Conservation (phyloP, 2,888 invertebrate species). For the Hedychridium roseum region DNA sequence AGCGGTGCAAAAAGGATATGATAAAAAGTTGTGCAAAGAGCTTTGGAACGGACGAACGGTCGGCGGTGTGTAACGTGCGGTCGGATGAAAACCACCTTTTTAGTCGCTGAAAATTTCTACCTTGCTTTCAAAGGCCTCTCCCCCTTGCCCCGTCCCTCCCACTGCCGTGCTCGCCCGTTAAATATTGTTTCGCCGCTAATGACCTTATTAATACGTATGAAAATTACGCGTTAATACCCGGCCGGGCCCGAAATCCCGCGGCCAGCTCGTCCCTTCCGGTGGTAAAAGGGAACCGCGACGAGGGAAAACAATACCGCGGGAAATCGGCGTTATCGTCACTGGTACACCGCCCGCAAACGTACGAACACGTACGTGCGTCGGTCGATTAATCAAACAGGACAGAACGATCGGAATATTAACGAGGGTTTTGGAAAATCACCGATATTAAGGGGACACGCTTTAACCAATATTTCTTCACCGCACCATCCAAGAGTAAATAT, state of each 20-base stretch:
- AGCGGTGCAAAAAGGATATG: too few species aligned
- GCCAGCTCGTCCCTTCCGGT: constrained; percentile 12
- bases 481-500: too few species aligned
- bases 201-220: constrained; percentile 53
- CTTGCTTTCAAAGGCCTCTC: constrained; percentile 11
- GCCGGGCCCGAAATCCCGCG: constrained; percentile 8
- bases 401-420: too few species aligned
- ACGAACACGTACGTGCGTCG: too few species aligned
- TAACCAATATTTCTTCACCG: too few species aligned
- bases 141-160: constrained; percentile 3
- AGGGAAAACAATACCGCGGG: constrained; percentile 28
- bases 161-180: constrained; percentile 21
- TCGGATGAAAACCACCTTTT: too few species aligned
- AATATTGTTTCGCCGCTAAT: constrained; percentile 50
- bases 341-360: constrained; percentile 13
- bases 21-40: too few species aligned
- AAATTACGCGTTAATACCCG: constrained; percentile 31
- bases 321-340: constrained; percentile 26
- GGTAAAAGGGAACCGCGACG: constrained; percentile 2
- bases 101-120: background rate
- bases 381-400: constrained; percentile 36
- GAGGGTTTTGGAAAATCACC: too few species aligned
- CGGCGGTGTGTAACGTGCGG: too few species aligned
- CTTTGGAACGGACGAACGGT: too few species aligned
- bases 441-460: too few species aligned